Percentiles rank a stretch among this genome's conserved stretches.
phyloP scores from a whole-genome alignment of 64 coral and sea anemone species.

The Stichodactyla mertensii region DNA sequence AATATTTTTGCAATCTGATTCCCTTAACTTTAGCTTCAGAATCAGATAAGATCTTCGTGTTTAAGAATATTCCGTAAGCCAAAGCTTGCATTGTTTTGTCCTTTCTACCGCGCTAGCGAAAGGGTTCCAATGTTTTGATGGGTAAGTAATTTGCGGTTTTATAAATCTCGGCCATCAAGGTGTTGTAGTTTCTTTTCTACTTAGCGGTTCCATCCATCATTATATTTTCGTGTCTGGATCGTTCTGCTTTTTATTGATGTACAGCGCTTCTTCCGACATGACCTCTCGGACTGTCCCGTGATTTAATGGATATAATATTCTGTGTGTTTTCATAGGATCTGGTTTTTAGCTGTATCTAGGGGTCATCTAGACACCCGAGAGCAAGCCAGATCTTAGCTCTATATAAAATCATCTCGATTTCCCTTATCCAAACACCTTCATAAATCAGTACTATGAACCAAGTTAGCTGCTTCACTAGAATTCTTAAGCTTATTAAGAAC shows the following conservation, averaged over 20 bases:
- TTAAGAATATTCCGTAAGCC: not conserved
- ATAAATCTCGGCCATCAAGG: not conserved
- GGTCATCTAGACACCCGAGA: constrained; percentile 3
- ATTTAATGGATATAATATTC: not conserved
- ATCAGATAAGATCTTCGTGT: not conserved
- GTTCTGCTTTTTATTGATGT: not conserved
- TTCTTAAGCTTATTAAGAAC: not conserved
- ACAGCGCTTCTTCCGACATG: constrained; percentile 5
- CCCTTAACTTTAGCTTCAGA: not conserved
- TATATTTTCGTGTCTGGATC: not conserved
- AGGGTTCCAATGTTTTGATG: not conserved
- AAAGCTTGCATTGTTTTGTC: not conserved
- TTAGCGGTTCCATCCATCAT: constrained; percentile 4
- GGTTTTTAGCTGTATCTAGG: not conserved
- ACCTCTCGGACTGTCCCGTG: not conserved
- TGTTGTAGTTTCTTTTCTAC: constrained; percentile 10
- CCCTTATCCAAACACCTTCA: not conserved
- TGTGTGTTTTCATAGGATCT: not conserved
- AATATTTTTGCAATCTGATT: constrained; percentile 10
- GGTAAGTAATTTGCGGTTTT: not conserved
- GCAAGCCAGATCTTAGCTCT: not conserved
- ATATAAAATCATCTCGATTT: not conserved
- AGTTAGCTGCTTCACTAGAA: not conserved
- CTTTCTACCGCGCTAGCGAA: not conserved
- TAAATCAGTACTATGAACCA: not conserved